Evolutionary conservation across 2,113 vertebrate genomes (phyloP), one percentile per base, ranked within the genome.

Genomic region (Formicarius rufipectus): DNA sequence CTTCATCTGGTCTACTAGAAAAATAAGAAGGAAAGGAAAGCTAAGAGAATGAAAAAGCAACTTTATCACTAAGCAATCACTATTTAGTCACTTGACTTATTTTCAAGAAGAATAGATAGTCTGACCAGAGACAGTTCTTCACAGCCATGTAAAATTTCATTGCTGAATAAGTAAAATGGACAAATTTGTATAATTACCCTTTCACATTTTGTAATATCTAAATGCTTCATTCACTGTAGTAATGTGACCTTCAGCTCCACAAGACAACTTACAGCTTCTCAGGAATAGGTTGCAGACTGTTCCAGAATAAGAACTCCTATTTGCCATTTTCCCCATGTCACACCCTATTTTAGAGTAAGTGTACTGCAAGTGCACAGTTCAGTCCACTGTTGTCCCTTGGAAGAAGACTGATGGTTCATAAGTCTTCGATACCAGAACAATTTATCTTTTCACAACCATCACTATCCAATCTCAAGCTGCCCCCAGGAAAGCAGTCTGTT

Each of bases 1-100:
- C 95, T 49, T 95, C 96, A 60, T 93, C 93, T 94, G 91, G 33
- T 12, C 97, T 96, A 56, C 84, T 91, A 91, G 5, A 91, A 93
- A 79, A 95, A 86, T 75, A 89, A 62, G 35, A 9, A 84, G 8
- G 3, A 4, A 42, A 68, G 28, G 28, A 73, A 62, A 78, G 24
- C 4, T n/a, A 69, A 86, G 27, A 68, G 30, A 4, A 71, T 6
- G 12, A 42, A 64, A 87, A 84, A 63, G 15, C 11, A 66, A 37
- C 17, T 84, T 71, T 37, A 67, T 19, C 84, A 22, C 42, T 74
- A 77, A 20, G n/a, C 25, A 94, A 86, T 47, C 39, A 40, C 12
- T 30, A 5, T 71, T 87, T 33, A 79, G 30, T 52, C 31, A 45
- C n/a, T 44, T 60, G 6, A 49, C 20, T 49, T n/a, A 44, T 31